phyloP scores from a whole-genome alignment of 2,797 vertebrate species.

The Neoniphon sammara region DNA sequence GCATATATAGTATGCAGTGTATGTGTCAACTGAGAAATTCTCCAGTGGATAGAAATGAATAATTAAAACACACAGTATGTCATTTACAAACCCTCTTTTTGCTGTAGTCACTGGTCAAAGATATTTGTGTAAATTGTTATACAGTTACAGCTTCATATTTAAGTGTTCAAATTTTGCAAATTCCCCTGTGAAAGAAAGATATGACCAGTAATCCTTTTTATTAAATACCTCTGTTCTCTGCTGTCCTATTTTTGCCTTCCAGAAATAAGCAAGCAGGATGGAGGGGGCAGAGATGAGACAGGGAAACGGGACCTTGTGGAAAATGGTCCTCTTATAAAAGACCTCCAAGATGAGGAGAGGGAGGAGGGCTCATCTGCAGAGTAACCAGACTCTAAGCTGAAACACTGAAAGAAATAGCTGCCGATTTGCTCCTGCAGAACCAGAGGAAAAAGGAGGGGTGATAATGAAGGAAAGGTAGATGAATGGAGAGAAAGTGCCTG shows the following conservation, averaged over 20 bases:
- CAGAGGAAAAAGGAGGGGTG: conserved; percentile 50
- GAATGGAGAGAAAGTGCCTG: background rate
- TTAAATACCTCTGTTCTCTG: background rate
- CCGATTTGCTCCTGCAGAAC: conserved; percentile 77
- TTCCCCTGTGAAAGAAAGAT: background rate
- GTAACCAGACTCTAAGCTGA: conserved; percentile 50
- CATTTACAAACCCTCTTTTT: no score
- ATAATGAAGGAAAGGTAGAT: background rate
- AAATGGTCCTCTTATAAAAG: conserved; percentile 36
- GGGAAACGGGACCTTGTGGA: conserved; percentile 32
- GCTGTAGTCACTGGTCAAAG: no score
- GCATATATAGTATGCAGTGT: background rate
- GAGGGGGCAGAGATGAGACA: conserved; percentile 32
- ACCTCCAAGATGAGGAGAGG: conserved; percentile 16
- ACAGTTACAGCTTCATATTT: background rate
- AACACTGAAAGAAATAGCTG: conserved; percentile 71
- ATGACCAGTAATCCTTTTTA: background rate
- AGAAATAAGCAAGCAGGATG: conserved; percentile 26
- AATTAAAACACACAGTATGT: no score
- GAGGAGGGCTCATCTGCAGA: conserved; percentile 41
- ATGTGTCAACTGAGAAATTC: background rate
- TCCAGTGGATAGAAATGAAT: background rate
- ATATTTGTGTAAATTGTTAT: no score
- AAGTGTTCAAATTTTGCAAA: background rate
- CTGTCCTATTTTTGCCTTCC: conserved; percentile 1